Conservation (phyloP, 1,140 invertebrate species). For the Ips nitidus region DNA sequence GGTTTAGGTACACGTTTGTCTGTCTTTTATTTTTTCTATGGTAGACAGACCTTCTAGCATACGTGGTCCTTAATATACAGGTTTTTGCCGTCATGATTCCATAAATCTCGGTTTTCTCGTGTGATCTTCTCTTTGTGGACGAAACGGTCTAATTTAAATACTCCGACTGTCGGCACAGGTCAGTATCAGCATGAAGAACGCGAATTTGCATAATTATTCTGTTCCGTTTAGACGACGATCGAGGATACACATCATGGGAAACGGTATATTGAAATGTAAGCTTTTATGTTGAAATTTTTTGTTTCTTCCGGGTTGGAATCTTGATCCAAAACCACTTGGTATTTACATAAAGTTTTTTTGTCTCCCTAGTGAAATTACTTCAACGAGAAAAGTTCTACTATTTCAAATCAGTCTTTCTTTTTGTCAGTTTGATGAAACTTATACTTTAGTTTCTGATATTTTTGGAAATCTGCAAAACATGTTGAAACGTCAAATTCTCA, state of each 20-base stretch:
- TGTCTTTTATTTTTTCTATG: background rate
- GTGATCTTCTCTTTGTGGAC: background rate
- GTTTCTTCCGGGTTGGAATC: background rate
- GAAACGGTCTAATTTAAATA: slow-evolving; percentile 9
- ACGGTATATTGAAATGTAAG: slow-evolving; percentile 6
- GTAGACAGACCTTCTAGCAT: too few species aligned
- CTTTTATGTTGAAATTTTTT: background rate
- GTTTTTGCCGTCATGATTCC: background rate
- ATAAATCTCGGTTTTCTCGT: slow-evolving; percentile 5
- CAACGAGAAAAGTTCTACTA: too few species aligned
- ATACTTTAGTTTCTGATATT: too few species aligned
- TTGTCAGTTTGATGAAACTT: too few species aligned
- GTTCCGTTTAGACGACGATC: slow-evolving; percentile 1
- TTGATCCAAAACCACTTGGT: background rate
- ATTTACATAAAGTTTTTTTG: too few species aligned
- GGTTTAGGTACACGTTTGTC: background rate
- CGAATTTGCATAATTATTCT: slow-evolving; percentile 9
- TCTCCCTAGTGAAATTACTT: too few species aligned
- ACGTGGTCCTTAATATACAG: background rate
- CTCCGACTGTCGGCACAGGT: background rate
- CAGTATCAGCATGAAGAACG: slow-evolving; percentile 6
- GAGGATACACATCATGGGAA: slow-evolving; percentile 1
- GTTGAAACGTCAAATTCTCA: too few species aligned
- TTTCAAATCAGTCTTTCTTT: too few species aligned
- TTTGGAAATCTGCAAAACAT: too few species aligned